phyloP scores from a whole-genome alignment of 1,140 invertebrate genomes.

The Chrysoperla carnea region DNA sequence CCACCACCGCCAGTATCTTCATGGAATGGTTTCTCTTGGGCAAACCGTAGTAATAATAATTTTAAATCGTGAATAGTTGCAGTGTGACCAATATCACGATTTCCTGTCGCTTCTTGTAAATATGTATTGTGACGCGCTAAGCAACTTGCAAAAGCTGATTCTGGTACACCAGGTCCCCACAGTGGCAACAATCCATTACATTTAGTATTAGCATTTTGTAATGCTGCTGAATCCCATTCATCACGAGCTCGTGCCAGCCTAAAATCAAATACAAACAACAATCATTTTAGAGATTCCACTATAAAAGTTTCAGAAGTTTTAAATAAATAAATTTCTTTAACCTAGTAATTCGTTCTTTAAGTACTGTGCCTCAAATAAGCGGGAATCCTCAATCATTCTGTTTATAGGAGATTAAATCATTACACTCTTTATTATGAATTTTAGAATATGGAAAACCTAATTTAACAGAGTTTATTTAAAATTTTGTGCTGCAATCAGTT shows the following conservation, averaged over 20 bases:
- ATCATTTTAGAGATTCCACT: too few species aligned
- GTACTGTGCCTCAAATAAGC: too few species aligned
- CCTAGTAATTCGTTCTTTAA: too few species aligned
- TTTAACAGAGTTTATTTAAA: too few species aligned
- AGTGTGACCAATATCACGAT: constrained; percentile 72
- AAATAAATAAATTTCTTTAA: too few species aligned
- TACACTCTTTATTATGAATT: too few species aligned
- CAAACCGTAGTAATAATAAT: constrained; percentile 74
- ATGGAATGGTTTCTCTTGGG: constrained; percentile 88
- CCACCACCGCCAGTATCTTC: constrained; percentile 94
- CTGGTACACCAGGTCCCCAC: constrained; percentile 90
- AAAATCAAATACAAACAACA: constrained; percentile 4
- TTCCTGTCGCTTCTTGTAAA: constrained; percentile 67
- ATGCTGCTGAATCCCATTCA: constrained; percentile 93
- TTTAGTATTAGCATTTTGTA: constrained; percentile 94
- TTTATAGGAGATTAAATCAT: too few species aligned
- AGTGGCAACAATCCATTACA: constrained; percentile 92
- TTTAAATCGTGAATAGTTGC: constrained; percentile 91
- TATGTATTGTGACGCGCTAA: constrained; percentile 80
- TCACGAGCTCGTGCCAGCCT: constrained; percentile 56
- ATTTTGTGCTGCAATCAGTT: too few species aligned
- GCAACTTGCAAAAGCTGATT: constrained; percentile 86
- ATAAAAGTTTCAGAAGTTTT: too few species aligned
- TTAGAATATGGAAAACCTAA: too few species aligned
- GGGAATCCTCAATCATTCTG: too few species aligned